Evolutionary conservation across 1,140 invertebrate species (phyloP).

Genomic region (Drosophila obscura): DNA sequence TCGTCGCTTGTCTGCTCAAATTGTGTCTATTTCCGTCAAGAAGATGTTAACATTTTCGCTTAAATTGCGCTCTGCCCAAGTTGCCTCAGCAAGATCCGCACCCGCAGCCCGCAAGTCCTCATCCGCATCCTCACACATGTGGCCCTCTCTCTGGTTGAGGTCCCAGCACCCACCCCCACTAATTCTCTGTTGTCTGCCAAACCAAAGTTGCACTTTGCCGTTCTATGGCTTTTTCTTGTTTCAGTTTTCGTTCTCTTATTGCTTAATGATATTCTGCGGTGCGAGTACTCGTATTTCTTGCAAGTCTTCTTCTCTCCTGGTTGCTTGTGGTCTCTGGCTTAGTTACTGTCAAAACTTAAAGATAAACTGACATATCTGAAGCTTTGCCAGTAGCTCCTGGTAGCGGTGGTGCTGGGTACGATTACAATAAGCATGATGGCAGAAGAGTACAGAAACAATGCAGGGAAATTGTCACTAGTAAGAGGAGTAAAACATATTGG

Average conservation of each 20-base stretch:
- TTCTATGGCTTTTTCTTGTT: not conserved
- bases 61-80: constrained; percentile 62
- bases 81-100: constrained; percentile 13
- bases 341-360: constrained; percentile 26
- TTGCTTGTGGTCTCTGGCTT: constrained; percentile 12
- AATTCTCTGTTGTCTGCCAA: not conserved
- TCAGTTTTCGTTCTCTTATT: constrained; percentile 51
- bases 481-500: too few relatives aligned
- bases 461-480: too few relatives aligned
- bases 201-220: constrained; percentile 46
- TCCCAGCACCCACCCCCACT: too few relatives aligned
- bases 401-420: too few relatives aligned
- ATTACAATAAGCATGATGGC: too few relatives aligned
- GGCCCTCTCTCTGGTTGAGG: not conserved
- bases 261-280: constrained; percentile 66
- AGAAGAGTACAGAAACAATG: too few relatives aligned
- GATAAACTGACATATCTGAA: constrained; percentile 29
- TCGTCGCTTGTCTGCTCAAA: constrained; percentile 68
- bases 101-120: not conserved
- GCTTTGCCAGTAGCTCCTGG: constrained; percentile 17
- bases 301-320: not conserved
- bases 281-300: constrained; percentile 13
- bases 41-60: constrained; percentile 80
- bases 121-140: constrained; percentile 9
- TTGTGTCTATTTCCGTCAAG: constrained; percentile 79